These are phyloP conservation scores for Typhlomys cinereus DNA, from an alignment of 2,113 vertebrate genomes.

Conservation along the genomic window DNA sequence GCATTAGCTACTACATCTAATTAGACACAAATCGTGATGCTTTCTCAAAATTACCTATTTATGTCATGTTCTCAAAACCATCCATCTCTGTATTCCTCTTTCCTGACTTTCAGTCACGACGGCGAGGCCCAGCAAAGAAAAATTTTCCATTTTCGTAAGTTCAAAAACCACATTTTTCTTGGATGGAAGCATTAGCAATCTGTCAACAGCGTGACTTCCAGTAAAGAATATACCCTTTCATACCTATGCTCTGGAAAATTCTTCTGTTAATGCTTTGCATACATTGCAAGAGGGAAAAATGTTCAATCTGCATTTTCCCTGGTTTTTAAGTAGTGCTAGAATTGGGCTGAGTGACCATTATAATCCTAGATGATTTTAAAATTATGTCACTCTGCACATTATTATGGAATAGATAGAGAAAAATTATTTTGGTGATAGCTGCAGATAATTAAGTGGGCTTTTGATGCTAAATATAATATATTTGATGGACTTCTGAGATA, in stretches of 20 bases:
- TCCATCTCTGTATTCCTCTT: conserved; percentile 65
- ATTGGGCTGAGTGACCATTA: neutral
- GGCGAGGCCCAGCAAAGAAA: neutral
- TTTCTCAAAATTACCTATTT: conserved; percentile 62
- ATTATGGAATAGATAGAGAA: neutral
- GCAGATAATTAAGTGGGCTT: neutral
- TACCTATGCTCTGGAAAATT: conserved; percentile 57
- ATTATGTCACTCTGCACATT: neutral
- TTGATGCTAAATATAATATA: neutral
- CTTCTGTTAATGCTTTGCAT: conserved; percentile 53
- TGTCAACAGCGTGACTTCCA: conserved; percentile 67
- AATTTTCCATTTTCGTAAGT: conserved; percentile 68
- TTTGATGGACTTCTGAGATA: neutral
- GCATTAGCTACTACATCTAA: neutral
- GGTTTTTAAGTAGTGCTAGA: conserved; percentile 1
- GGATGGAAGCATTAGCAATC: conserved; percentile 18
- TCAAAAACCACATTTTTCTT: conserved; percentile 36
- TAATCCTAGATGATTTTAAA: neutral
- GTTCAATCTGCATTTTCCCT: conserved; percentile 24
- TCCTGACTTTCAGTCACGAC: conserved; percentile 54
- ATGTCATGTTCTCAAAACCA: conserved; percentile 69
- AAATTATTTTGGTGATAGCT: neutral
- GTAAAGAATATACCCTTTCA: conserved; percentile 66
- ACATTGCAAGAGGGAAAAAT: conserved; percentile 64
- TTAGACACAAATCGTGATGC: conserved; percentile 48